Conservation (phyloP, 2,113 vertebrate genomes). For the Tonatia bakeri region DNA sequence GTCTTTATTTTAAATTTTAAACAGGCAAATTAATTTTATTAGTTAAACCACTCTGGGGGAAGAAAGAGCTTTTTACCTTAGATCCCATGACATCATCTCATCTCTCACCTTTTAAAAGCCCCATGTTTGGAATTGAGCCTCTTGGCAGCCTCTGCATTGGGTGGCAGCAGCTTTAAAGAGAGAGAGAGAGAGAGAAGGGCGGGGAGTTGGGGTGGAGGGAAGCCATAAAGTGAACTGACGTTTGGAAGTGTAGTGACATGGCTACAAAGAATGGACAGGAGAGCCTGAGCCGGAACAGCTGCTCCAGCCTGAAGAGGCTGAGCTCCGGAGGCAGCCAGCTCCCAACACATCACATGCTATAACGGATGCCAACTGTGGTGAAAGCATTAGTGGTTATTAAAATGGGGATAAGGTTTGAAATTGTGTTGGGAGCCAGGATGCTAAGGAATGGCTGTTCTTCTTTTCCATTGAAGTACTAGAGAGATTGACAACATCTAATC, state of each 20-base stretch:
- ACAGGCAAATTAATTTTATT: constrained; percentile 75
- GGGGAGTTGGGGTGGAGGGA: not conserved
- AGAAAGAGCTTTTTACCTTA: constrained; percentile 48
- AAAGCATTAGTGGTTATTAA: constrained; percentile 73
- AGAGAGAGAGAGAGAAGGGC: not conserved
- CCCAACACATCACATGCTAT: constrained; percentile 51
- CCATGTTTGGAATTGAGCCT: constrained; percentile 51
- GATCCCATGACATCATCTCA: constrained; percentile 36
- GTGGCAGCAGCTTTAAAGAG: constrained; percentile 2
- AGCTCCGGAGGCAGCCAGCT: constrained; percentile 68
- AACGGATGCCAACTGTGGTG: constrained; percentile 67
- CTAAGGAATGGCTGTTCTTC: constrained; percentile 33
- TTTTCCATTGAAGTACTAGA: not conserved
- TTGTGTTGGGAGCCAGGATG: constrained; percentile 53
- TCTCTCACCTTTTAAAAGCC: constrained; percentile 63
- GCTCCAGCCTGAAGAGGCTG: constrained; percentile 74
- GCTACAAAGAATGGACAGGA: constrained; percentile 72
- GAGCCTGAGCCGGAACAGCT: constrained; percentile 75
- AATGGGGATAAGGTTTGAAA: constrained; percentile 56
- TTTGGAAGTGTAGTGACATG: constrained; percentile 74
- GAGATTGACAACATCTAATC: constrained; percentile 53
- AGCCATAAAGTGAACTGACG: constrained; percentile 73
- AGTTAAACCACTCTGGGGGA: constrained; percentile 56
- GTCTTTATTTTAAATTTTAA: constrained; percentile 77
- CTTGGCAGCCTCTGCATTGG: constrained; percentile 52